Percentiles rank a stretch among this genome's conserved stretches.
Conservation (phyloP, 1,140 invertebrate genomes). For the Eciton burchellii region DNA sequence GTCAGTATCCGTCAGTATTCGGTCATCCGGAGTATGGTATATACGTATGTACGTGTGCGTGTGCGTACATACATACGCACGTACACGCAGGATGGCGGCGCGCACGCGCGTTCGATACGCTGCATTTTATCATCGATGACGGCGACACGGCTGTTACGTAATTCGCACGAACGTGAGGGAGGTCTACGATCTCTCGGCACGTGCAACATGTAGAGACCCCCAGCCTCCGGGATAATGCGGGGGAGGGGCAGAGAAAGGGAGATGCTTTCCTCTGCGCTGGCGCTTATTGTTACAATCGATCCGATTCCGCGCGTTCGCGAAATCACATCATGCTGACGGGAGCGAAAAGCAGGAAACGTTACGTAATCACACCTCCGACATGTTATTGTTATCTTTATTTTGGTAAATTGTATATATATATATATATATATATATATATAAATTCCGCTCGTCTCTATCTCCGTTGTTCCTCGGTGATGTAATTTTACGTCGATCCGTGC, state of each 20-base stretch:
- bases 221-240: not conserved
- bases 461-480: not conserved
- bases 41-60: not conserved
- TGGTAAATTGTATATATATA: not conserved
- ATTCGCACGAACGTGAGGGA: conserved; percentile 58
- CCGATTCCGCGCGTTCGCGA: conserved; percentile 1
- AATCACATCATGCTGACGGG: not conserved
- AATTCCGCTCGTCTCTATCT: not conserved
- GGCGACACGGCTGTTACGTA: conserved; percentile 55
- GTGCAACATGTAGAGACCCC: conserved; percentile 50
- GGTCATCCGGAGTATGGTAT: not conserved
- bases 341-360: not conserved
- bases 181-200: conserved; percentile 74
- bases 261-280: not conserved
- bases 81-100: not conserved
- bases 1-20: not conserved
- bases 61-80: not conserved
- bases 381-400: not conserved
- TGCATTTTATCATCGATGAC: conserved; percentile 63
- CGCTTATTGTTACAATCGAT: conserved; percentile 27
- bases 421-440: too few species aligned
- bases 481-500: too few species aligned
- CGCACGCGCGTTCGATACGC: not conserved
- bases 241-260: not conserved
- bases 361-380: not conserved